A percentile compares a stretch with the other conserved stretches of the same genome.
These are phyloP conservation scores for Agrotis exclamationis DNA, from an alignment of 2,888 invertebrate genomes.

Conservation along the genomic window DNA sequence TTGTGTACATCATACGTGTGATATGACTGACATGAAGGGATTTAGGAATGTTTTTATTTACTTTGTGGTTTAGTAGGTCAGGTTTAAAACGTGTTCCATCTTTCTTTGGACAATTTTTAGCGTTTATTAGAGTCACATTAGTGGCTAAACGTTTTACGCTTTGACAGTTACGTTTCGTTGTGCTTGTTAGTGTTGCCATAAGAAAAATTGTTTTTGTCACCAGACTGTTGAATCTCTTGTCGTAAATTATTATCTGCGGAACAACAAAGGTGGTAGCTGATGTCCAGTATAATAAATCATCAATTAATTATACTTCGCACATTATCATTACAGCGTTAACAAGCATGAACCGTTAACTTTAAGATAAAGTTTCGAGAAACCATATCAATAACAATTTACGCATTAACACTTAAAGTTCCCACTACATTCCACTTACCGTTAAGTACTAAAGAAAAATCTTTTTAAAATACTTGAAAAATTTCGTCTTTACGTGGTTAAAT, in stretches of 20 bases:
- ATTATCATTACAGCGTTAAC: slow-evolving; percentile 51
- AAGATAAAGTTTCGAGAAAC: slow-evolving; percentile 42
- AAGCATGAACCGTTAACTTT: slow-evolving; percentile 37
- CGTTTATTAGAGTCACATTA: slow-evolving; percentile 45
- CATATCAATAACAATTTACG: slow-evolving; percentile 58
- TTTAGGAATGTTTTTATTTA: slow-evolving; percentile 57
- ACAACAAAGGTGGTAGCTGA: slow-evolving; percentile 32
- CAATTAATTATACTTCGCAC: slow-evolving; percentile 48
- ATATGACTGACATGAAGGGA: slow-evolving; percentile 64
- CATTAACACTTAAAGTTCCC: slow-evolving; percentile 59
- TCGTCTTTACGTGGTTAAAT: slow-evolving; percentile 22
- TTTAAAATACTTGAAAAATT: slow-evolving; percentile 55
- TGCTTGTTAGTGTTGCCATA: slow-evolving; percentile 27
- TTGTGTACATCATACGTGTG: slow-evolving; percentile 66
- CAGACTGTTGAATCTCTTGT: slow-evolving; percentile 26
- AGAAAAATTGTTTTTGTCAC: slow-evolving; percentile 15
- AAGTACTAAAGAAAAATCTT: slow-evolving; percentile 51
- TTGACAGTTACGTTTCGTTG: slow-evolving; percentile 38
- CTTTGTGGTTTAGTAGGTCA: slow-evolving; percentile 53
- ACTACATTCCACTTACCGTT: slow-evolving; percentile 54
- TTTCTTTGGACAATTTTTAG: slow-evolving; percentile 39
- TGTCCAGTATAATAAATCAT: slow-evolving; percentile 44
- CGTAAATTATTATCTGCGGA: slow-evolving; percentile 24
- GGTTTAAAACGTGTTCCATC: slow-evolving; percentile 25
- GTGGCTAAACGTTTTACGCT: slow-evolving; percentile 37